These are phyloP conservation scores for Elaphurus davidianus DNA, from an alignment of 2,113 vertebrate species.

Conservation along the genomic window DNA sequence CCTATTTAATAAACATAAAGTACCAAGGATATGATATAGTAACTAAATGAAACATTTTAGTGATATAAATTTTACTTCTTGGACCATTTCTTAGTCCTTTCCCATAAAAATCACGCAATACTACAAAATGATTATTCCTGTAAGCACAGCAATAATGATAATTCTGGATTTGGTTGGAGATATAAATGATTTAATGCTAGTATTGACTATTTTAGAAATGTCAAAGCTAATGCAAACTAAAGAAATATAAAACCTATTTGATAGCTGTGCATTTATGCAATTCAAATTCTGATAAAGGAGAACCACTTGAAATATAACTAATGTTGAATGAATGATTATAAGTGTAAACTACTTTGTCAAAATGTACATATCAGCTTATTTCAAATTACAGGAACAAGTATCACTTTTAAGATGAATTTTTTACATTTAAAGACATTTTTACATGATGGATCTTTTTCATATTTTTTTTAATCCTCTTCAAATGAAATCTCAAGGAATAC, in stretches of 20 bases:
- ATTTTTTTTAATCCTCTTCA: neutral
- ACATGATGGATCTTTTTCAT: neutral
- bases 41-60: neutral
- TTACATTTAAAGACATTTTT: neutral
- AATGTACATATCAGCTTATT: neutral
- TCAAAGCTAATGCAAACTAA: conserved; percentile 15
- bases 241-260: conserved; percentile 7
- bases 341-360: conserved; percentile 22
- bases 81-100: neutral
- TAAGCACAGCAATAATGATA: neutral
- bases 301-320: conserved; percentile 25
- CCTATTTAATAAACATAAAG: neutral
- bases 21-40: neutral
- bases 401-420: neutral
- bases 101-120: neutral
- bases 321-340: conserved; percentile 9
- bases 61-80: neutral
- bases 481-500: neutral
- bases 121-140: neutral
- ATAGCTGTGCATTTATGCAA: neutral
- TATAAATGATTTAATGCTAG: neutral
- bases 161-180: neutral
- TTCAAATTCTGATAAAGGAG: conserved; percentile 30
- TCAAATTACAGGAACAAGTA: neutral
- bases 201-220: conserved; percentile 7